A percentile compares a stretch with the other conserved stretches of the same genome.
Evolutionary conservation across 2,888 invertebrate species (phyloP).

Genomic region (Drosophila niveifrons): DNA sequence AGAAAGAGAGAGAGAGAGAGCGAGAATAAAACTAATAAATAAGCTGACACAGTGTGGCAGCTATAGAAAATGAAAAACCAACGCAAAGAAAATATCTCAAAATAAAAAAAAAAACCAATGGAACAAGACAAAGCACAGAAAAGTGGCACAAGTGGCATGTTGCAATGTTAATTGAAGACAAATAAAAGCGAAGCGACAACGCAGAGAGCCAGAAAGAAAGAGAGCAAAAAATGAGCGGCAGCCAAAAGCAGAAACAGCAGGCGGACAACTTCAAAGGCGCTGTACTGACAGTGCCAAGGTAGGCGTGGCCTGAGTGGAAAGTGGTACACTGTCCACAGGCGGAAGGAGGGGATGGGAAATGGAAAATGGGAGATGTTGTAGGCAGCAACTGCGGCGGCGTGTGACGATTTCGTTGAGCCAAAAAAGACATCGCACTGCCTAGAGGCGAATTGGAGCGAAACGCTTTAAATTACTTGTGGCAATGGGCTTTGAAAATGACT

Average conservation of each 20-base stretch:
- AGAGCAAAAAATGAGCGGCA: constrained; percentile 53
- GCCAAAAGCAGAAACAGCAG: constrained; percentile 39
- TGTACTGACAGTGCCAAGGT: constrained; percentile 34
- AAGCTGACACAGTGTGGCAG: constrained; percentile 54
- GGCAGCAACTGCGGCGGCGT: constrained; percentile 47
- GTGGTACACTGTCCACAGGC: neutral
- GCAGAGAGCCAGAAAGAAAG: constrained; percentile 12
- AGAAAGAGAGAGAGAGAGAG: neutral
- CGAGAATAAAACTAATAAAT: constrained; percentile 49
- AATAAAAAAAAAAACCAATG: constrained; percentile 31
- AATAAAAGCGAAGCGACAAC: constrained; percentile 56
- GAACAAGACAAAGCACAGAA: constrained; percentile 47
- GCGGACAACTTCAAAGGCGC: constrained; percentile 57
- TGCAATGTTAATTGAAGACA: constrained; percentile 80
- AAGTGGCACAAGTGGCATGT: constrained; percentile 78
- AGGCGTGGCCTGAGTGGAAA: constrained; percentile 35
- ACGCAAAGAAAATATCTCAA: constrained; percentile 42
- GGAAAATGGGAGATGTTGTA: constrained; percentile 4
- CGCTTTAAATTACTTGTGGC: constrained; percentile 70
- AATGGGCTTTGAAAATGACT: constrained; percentile 51
- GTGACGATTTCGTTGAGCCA: constrained; percentile 62
- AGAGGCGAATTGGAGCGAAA: constrained; percentile 68
- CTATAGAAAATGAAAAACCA: constrained; percentile 42
- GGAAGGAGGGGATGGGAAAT: neutral
- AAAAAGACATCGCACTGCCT: constrained; percentile 55